Base-by-base conservation (phyloP, 2,113 vertebrate genomes). In the Raphicerus campestris region DNA sequence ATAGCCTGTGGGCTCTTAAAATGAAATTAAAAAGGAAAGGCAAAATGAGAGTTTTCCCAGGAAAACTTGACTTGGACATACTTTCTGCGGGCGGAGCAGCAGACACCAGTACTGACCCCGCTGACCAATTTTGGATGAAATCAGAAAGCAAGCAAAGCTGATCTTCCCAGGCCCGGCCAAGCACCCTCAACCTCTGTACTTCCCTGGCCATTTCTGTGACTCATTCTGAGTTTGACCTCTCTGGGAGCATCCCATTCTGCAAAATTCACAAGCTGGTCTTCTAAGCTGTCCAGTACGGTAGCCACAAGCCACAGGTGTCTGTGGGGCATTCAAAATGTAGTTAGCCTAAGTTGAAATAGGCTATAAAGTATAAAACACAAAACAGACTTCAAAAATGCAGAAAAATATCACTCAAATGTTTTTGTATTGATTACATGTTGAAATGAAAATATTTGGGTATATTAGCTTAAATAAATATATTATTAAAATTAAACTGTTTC, bases 1-100 rank as follows among this genome's bases (percentile, higher is more conserved):
- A 93, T 82, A 92, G 96, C 84, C 93, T 97, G 84, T 88, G 77
- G 93, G 45, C 77, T 97, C 97, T 98, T 97, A 17, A 97, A 97
- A 95, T 96, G 55, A 96, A 97, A 97, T 97, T 92, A 63, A 91
- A 91, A 94, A 93, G 70, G 56, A 35, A 93, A 95, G 75, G 93
- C n/a, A 97, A 96, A 96, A 96, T 92, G 94, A 97, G 45, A 83
- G 73, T 94, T 96, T 97, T 97, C 97, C 96, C 98, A 97, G 97
- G 96, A 97, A 98, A 98, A 97, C 77, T 98, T 97, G 96, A 98
- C 90, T 96, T 87, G 93, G 45, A 85, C 92, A 93, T 96, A 93
- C 10, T 98, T 97, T 83, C 61, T 91, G 22, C 2, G 93, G 97
- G 97, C 96, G 97, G 97, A 95, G 92, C 30, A 96, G 90, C 87